Evolutionary conservation across 2,797 vertebrate species (phyloP), one percentile per base, ranked within the genome.

Genomic region (Melopsittacus undulatus): DNA sequence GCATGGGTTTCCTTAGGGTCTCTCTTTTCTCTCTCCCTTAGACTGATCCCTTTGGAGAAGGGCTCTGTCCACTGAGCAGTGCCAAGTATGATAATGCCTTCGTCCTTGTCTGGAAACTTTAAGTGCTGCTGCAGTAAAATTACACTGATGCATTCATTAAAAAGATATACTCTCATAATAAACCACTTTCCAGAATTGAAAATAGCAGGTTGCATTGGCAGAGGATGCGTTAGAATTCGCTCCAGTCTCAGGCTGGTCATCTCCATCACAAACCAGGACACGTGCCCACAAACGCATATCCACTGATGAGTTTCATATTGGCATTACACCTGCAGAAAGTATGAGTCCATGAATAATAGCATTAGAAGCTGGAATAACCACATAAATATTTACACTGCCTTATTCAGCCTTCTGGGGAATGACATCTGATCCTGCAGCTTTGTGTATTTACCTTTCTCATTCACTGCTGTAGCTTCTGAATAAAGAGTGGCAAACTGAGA

Each of bases 151-250:
- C 61, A 72, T 57, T 78, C 67, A 19, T 69, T 75, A 15, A 32
- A 43, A 79, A 81, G 48, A 43, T 52, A 17, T 15, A 14, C 29
- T 66, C 72, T 82, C 82, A 46, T 62, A 52, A 24, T 3, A 83
- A 91, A 59, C 32, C 72, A 57, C 61, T 92, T 64, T 85, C 20
- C 52, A 59, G 83, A 81, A 62, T 10, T 88, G 90, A 62, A 75
- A 69, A 69, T 56, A 57, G 72, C 66, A 59, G 74, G 38, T 78
- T 54, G 69, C 4, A 3, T 19, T 86, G 94, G 83, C 85, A 94
- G 62, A 27, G 54, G 13, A 5, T 38, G 10, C 45, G 34, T n/a
- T 29, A 5, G 64, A 48, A 62, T 78, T 29, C n/a, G 46, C 74
- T 78, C 57, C 7, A 0, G 17, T 32, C 24, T 56, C 62, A 32